These are phyloP conservation scores for Parochlus steinenii DNA, from an alignment of 2,888 invertebrate species.

Conservation along the genomic window DNA sequence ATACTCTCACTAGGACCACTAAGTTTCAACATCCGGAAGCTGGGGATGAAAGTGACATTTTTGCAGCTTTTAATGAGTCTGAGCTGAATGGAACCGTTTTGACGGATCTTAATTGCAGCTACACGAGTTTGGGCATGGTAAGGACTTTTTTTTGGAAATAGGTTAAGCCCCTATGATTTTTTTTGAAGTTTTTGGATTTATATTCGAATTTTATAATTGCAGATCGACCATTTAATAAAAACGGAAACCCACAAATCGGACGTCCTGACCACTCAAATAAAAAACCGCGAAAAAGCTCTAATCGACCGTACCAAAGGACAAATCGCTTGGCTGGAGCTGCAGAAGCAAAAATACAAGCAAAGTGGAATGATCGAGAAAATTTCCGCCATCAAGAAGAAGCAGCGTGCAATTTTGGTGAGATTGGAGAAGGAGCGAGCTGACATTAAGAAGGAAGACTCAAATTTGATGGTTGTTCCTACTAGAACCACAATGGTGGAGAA, in stretches of 20 bases:
- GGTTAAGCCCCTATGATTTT: too few species aligned
- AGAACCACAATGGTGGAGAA: conserved; percentile 18
- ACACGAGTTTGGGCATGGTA: conserved; percentile 24
- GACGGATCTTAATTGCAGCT: conserved; percentile 21
- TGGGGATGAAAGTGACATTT: conserved; percentile 20
- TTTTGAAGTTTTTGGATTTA: background rate
- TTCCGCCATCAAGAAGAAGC: conserved; percentile 46
- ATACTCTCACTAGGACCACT: too few species aligned
- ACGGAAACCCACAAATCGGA: conserved; percentile 49
- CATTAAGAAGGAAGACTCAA: conserved; percentile 14
- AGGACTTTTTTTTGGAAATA: conserved; percentile 13
- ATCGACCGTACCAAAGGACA: conserved; percentile 48
- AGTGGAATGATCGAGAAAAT: conserved; percentile 38
- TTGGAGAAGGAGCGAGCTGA: conserved; percentile 50
- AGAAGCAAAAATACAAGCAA: conserved; percentile 39
- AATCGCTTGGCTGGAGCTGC: conserved; percentile 45
- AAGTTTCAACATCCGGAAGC: too few species aligned
- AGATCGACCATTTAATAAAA: conserved; percentile 44
- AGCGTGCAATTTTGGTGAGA: conserved; percentile 45
- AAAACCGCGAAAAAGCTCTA: conserved; percentile 47
- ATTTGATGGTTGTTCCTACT: conserved; percentile 19
- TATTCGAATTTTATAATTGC: conserved; percentile 14
- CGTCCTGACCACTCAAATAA: conserved; percentile 45
- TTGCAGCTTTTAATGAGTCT: conserved; percentile 19
- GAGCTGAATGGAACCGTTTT: conserved; percentile 19